phyloP scores from a whole-genome alignment of 2,888 invertebrate genomes.

The Agrilus cyanescens region DNA sequence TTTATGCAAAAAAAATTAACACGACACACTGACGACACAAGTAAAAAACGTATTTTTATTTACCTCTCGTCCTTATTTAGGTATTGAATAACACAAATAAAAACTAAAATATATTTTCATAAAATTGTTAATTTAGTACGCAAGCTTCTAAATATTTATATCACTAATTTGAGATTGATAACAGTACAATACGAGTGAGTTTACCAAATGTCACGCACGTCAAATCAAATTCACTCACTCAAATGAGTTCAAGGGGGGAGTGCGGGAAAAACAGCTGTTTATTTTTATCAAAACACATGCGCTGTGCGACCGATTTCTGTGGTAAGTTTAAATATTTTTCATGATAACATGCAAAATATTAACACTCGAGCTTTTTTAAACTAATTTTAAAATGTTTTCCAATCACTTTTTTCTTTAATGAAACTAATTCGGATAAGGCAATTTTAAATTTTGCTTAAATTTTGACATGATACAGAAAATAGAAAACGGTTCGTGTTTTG shows the following conservation, averaged over 20 bases:
- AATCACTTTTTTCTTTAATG: too few species aligned
- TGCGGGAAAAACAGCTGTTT: conserved; percentile 15
- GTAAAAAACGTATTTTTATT: neutral
- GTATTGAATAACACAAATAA: too few species aligned
- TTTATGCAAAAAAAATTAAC: neutral
- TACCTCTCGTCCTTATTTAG: neutral
- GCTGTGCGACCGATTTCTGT: conserved; percentile 8
- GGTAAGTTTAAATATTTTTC: conserved; percentile 4
- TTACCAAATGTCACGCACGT: conserved; percentile 3
- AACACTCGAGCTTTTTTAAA: too few species aligned
- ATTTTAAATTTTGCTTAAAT: too few species aligned
- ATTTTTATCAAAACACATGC: conserved; percentile 12
- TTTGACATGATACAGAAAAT: too few species aligned
- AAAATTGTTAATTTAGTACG: conserved; percentile 1
- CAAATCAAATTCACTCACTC: conserved; percentile 6
- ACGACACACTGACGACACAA: neutral
- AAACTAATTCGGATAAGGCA: too few species aligned
- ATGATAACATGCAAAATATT: too few species aligned
- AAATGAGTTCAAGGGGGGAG: conserved; percentile 4
- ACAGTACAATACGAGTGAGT: conserved; percentile 4
- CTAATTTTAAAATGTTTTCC: too few species aligned
- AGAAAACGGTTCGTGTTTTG: too few species aligned
- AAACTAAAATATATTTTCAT: neutral
- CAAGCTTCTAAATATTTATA: conserved; percentile 5
- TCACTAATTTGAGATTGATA: too few species aligned